Evolutionary conservation across 1,140 invertebrate genomes (phyloP), one percentile per base, ranked within the genome.

Genomic region (Paraescarpia echinospica): DNA sequence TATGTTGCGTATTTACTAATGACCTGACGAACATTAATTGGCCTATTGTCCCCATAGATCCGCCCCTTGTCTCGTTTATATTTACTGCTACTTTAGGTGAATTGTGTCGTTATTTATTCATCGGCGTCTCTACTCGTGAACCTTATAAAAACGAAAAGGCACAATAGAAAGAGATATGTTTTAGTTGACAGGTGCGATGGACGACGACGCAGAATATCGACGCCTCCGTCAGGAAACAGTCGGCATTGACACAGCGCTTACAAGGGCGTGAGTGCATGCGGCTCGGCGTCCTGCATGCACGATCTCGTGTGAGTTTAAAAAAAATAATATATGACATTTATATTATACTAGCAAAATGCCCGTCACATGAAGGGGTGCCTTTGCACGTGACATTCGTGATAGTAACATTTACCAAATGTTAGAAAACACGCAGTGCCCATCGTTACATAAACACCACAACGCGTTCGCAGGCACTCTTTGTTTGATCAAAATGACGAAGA

Each of bases 21-120:
- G 59, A 27, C 59, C 22, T 77, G 22, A 27, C 9, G 41, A 77
- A 12, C 59, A 27, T 1, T 77, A 77, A 77, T 77, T 77, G 59
- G 59, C 22, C 0, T 77, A 77, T 77, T 77, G 59, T 77, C 59
- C 59, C 8, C 2, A 27, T 18, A 77, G 27, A 77, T 18, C 59
- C 18, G 22, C 59, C 59, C 59, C 59, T 77, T 77, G 27, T 77
- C 18, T 27, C 27, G 59, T 77, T 31, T 6, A 41, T 77, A 31
- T 77, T 77, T 77, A 27, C 22, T 77, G 59, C 59, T 77, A 77
- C 27, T 4, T 77, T 77, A 77, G 27, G 14, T 77, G 59, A 31
- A 77, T 77, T 27, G 59, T 77, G 59, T 77, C 59, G 59, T 77
- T 77, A 77, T 77, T 77, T 77, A 77, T 77, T 77, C 59, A 77